Conservation (phyloP, 2,113 vertebrate genomes). For the Tupaia tana region DNA sequence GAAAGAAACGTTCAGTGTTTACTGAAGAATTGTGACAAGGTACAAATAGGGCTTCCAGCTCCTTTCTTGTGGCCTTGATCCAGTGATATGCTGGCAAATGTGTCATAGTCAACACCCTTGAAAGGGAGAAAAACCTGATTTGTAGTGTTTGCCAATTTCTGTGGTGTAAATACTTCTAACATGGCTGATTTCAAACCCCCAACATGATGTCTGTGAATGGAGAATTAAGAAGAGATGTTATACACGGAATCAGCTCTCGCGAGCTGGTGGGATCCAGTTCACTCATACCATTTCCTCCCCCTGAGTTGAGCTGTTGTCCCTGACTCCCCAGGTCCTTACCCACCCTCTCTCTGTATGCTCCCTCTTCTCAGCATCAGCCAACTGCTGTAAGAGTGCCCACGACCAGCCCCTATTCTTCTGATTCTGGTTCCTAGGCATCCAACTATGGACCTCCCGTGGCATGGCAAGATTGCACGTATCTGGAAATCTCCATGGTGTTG, state of each 20-base stretch:
- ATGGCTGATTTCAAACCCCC: background rate
- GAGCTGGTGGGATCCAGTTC: background rate
- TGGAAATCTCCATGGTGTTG: conserved; percentile 36
- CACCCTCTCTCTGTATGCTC: background rate
- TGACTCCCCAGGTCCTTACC: background rate
- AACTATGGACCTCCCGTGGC: background rate
- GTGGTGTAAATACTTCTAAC: conserved; percentile 7
- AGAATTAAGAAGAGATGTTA: background rate
- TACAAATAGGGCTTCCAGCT: background rate
- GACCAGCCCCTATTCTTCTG: background rate
- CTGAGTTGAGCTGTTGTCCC: background rate
- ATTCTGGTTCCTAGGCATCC: background rate
- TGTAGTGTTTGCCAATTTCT: background rate
- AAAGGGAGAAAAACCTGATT: background rate
- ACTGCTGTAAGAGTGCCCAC: background rate
- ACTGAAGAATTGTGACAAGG: background rate
- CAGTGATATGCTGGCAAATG: background rate
- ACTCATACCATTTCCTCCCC: background rate
- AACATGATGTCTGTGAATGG: background rate
- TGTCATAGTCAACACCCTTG: background rate
- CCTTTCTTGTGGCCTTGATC: background rate
- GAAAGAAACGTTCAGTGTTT: background rate
- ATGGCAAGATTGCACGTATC: background rate
- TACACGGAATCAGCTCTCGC: background rate
- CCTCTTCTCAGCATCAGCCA: background rate